Base-by-base conservation (phyloP, 2,888 invertebrate genomes). In the Sinelater perroti region DNA sequence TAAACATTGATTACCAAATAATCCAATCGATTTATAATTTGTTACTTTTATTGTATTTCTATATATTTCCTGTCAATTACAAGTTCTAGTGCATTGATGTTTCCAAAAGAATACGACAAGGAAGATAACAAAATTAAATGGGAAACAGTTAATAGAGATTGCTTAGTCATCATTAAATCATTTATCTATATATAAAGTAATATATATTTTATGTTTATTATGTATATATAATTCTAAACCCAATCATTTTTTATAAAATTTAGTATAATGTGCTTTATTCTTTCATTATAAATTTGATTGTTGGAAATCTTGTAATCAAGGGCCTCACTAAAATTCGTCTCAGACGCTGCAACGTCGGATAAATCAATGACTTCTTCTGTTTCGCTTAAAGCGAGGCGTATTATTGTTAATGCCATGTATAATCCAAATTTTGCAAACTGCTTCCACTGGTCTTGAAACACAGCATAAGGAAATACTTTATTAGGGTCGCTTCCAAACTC, bases 401-500 rank as follows among this genome's bases (percentile, higher is more conserved):
- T 13, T 10, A 59, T 51, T 4, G 60, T 50, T 11, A 67, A n/a
- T 1, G 60, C 62, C 61, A 67, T 65, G 6, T 49, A 42, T 2
- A 64, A 65, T 14, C 64, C 69, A 17, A 47, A 67, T 24, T 45
- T 66, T 8, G 69, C 65, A 56, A 70, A 73, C 47, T 63, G 68
- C 13, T 64, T 55, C 56, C 75, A 65, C 46, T 77, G 74, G 16
- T 62, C 46, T 18, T 61, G 20, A 14, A 75, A 61, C 10, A 42
- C 60, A 7, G 64, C 60, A 14, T 56, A 70, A 0, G 76, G 68
- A 60, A 72, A 75, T 8, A 74, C 14, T 17, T 55, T 61, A 1
- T 68, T 59, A 0, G 72, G 63, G 60, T 73, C 65, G 17, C 70
- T 68, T 13, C 70, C 72, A n/a, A 71, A 62, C 45, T 60, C 30